A percentile compares a stretch with the other conserved stretches of the same genome.
Conservation (phyloP, 2,113 vertebrate genomes). For the Oreochromis aureus region DNA sequence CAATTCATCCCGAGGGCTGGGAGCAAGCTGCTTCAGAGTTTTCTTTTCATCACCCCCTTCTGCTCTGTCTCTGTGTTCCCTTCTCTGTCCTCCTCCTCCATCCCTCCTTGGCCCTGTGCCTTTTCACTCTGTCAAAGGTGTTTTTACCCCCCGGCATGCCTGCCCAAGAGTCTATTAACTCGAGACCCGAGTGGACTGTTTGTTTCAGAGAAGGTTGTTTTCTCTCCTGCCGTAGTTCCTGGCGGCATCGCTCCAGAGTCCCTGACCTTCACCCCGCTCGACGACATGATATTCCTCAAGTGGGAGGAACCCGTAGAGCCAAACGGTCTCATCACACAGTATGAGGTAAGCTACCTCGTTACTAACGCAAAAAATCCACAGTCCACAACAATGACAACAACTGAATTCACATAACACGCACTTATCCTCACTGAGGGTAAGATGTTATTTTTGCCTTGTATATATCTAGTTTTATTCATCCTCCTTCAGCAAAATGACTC, state of each 20-base stretch:
- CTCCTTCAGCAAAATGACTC: slow-evolving; percentile 3
- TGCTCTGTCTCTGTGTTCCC: not conserved
- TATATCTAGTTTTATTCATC: not conserved
- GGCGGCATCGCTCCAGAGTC: slow-evolving; percentile 88
- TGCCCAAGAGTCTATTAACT: slow-evolving; percentile 24
- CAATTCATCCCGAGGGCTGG: slow-evolving; percentile 30
- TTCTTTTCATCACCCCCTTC: slow-evolving; percentile 24
- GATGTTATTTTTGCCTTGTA: slow-evolving; percentile 6
- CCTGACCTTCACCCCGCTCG: slow-evolving; percentile 86
- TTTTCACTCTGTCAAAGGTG: slow-evolving; percentile 19
- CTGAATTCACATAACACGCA: not conserved
- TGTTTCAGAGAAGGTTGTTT: slow-evolving; percentile 41
- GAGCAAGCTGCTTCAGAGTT: not conserved
- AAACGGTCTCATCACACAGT: slow-evolving; percentile 92
- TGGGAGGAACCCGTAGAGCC: slow-evolving; percentile 95
- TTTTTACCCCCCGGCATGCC: slow-evolving; percentile 33
- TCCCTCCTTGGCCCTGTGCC: not conserved
- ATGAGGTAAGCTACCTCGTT: slow-evolving; percentile 78
- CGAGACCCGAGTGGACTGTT: slow-evolving; percentile 2
- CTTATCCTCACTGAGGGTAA: slow-evolving; percentile 5
- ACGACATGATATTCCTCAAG: slow-evolving; percentile 95
- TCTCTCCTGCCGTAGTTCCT: slow-evolving; percentile 76
- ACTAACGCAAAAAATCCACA: not conserved
- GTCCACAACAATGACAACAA: not conserved
- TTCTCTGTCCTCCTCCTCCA: not conserved